These are phyloP conservation scores for Ctenopoma kingsleyae DNA, from an alignment of 2,797 vertebrate genomes.

Conservation along the genomic window DNA sequence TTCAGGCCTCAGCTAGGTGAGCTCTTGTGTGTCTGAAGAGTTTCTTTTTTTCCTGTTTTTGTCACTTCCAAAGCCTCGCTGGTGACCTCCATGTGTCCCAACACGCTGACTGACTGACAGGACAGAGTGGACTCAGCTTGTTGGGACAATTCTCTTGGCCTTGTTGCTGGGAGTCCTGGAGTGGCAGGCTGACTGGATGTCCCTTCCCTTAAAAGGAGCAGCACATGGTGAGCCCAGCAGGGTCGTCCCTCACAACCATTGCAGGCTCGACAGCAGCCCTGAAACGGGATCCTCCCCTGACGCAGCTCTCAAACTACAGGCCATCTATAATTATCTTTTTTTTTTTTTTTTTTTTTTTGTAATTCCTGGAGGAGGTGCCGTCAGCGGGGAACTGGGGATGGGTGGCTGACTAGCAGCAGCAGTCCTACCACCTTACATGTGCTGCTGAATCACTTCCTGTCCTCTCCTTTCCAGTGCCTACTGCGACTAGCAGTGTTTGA, in stretches of 20 bases:
- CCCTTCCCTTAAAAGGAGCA: conserved; percentile 84
- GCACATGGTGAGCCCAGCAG: conserved; percentile 59
- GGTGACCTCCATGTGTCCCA: conserved; percentile 41
- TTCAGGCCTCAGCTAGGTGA: background rate
- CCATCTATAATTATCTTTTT: conserved; percentile 80
- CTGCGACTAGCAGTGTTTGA: conserved; percentile 15
- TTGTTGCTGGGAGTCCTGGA: conserved; percentile 32
- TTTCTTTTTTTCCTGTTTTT: conserved; percentile 22
- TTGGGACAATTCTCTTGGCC: conserved; percentile 20
- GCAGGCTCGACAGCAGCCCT: conserved; percentile 63
- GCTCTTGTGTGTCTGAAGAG: conserved; percentile 28
- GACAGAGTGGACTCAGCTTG: background rate
- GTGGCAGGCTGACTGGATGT: conserved; percentile 23
- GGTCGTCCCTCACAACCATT: conserved; percentile 57
- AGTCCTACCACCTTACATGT: conserved; percentile 59
- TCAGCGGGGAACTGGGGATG: conserved; percentile 31
- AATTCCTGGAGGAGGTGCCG: conserved; percentile 26
- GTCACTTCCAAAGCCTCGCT: conserved; percentile 19
- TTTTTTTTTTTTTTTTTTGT: conserved; percentile 8
- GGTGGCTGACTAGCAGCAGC: conserved; percentile 28
- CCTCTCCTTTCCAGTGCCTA: conserved; percentile 11
- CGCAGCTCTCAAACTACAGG: conserved; percentile 46
- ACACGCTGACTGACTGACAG: conserved; percentile 12
- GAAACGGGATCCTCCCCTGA: conserved; percentile 77
- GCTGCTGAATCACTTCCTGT: conserved; percentile 54